Evolutionary conservation across 2,888 invertebrate species (phyloP).

Genomic region (Nemotelus pantherinus): DNA sequence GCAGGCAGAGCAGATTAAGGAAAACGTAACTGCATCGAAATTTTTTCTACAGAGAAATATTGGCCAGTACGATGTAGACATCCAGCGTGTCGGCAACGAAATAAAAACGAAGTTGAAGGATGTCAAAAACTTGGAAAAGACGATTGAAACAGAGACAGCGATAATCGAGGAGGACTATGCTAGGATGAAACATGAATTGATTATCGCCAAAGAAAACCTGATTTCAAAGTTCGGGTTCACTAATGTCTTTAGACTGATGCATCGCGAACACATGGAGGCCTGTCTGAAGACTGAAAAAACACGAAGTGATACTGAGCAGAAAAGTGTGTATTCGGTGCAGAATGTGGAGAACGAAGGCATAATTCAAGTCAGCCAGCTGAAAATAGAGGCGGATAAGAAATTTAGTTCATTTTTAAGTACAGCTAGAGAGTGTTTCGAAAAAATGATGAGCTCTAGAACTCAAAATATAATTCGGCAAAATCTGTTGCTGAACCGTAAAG

Average conservation of each 20-base stretch:
- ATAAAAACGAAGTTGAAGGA: not conserved
- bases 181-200: not conserved
- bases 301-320: not conserved
- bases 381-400: not conserved
- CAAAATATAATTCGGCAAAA: not conserved
- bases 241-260: conserved; percentile 21
- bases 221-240: not conserved
- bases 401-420: not conserved
- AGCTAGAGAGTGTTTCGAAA: conserved; percentile 19
- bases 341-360: not conserved
- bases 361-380: not conserved
- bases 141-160: not conserved
- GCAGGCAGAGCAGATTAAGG: not conserved
- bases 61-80: not conserved
- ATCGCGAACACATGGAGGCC: conserved; percentile 16
- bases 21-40: not conserved
- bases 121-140: not conserved
- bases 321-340: not conserved
- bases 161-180: not conserved
- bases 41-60: not conserved
- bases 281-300: not conserved
- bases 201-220: not conserved
- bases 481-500: not conserved
- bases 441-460: not conserved
- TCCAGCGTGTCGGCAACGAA: not conserved